A percentile compares a stretch with the other conserved stretches of the same genome.
Conservation (phyloP, 2,797 vertebrate genomes). For the Alauda arvensis region DNA sequence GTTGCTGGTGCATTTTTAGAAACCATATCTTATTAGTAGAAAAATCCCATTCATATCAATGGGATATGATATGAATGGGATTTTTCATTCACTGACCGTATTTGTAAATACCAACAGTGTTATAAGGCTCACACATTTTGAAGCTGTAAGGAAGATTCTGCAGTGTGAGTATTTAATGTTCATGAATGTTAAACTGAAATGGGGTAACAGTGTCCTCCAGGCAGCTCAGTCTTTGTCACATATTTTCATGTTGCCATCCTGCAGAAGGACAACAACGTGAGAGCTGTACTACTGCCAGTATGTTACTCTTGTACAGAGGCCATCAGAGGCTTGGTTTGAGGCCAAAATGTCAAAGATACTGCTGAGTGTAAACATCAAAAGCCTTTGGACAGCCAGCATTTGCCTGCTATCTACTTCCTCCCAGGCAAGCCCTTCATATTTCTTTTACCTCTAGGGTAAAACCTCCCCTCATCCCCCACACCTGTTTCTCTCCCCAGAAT, state of each 20-base stretch:
- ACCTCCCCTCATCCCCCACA: rapidly evolving
- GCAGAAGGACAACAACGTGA: background rate
- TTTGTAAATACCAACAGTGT: background rate
- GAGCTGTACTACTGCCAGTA: background rate
- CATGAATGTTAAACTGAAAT: background rate
- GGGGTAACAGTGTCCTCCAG: background rate
- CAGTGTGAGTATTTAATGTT: background rate
- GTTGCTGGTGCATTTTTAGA: background rate
- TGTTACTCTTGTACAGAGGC: background rate
- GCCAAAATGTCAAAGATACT: background rate
- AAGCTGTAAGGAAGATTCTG: background rate
- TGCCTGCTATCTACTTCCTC: background rate
- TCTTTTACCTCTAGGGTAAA: background rate
- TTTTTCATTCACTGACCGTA: no score
- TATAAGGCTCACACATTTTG: background rate
- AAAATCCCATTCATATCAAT: background rate
- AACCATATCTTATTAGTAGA: background rate
- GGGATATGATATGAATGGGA: no score
- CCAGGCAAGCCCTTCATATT: rapidly evolving
- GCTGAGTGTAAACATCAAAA: background rate
- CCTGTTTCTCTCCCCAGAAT: background rate
- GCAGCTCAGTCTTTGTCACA: background rate
- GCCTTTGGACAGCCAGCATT: background rate
- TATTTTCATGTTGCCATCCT: background rate
- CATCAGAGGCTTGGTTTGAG: background rate